Conservation (phyloP, 2,113 vertebrate genomes). For the Macheiramphus alcinus region DNA sequence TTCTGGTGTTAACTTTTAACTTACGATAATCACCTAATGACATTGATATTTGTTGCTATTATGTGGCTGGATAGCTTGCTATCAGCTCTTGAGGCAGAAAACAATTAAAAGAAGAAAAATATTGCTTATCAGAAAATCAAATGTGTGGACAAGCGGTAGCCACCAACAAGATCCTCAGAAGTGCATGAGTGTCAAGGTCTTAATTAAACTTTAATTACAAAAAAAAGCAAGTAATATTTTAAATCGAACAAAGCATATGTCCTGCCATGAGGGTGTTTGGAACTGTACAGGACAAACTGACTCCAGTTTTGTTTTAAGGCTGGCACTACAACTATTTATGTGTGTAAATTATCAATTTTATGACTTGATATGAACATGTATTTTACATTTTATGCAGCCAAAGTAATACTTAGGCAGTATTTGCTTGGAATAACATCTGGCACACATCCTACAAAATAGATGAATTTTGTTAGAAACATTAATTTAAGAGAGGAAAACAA, state of each 20-base stretch:
- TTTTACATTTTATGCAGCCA: neutral
- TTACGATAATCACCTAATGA: neutral
- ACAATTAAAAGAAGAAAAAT: neutral
- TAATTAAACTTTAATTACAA: neutral
- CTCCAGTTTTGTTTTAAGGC: neutral
- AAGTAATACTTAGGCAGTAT: neutral
- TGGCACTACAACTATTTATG: neutral
- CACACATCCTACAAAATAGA: neutral
- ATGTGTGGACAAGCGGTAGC: neutral
- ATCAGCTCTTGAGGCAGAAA: neutral
- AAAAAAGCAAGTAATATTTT: neutral
- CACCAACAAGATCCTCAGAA: neutral
- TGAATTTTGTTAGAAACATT: neutral
- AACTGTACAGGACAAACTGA: neutral
- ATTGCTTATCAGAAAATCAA: neutral
- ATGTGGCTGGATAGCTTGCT: neutral
- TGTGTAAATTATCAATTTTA: neutral
- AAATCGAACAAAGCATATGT: neutral
- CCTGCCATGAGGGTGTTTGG: neutral
- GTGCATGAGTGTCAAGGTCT: neutral
- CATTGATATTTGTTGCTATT: neutral
- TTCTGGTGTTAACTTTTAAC: neutral
- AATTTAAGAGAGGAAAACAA: slow-evolving; percentile 1
- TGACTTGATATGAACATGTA: neutral
- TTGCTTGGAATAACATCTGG: neutral